Conservation (phyloP, 2,888 invertebrate species). For the Hypercompe scribonia region DNA sequence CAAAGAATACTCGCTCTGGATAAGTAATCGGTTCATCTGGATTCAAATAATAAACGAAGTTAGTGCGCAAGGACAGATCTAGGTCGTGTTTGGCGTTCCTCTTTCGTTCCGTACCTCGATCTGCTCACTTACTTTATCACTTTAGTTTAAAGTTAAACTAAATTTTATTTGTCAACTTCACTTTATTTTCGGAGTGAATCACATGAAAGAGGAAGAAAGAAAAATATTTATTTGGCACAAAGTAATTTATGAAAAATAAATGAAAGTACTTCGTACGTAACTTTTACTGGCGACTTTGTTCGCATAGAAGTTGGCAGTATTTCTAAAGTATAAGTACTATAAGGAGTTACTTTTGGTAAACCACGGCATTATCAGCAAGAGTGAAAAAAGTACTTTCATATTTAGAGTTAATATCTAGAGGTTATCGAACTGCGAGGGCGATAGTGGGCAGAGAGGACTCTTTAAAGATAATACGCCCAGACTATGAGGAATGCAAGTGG, state of each 20-base stretch:
- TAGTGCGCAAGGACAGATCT: not conserved
- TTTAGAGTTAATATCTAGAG: not conserved
- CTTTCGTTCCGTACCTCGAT: not conserved
- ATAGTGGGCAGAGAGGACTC: not conserved
- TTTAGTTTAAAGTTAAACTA: not conserved
- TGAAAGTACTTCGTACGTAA: too few species aligned
- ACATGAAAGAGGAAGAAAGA: too few species aligned
- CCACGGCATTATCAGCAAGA: too few species aligned
- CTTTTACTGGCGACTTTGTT: too few species aligned
- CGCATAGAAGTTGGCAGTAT: too few species aligned
- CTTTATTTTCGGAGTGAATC: not conserved
- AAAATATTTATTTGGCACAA: too few species aligned
- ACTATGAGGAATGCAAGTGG: not conserved
- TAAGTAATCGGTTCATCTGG: not conserved
- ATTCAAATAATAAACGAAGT: not conserved
- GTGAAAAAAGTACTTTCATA: not conserved
- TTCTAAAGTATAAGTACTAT: too few species aligned
- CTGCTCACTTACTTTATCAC: not conserved
- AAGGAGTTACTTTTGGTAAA: too few species aligned
- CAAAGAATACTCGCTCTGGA: not conserved
- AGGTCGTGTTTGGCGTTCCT: not conserved
- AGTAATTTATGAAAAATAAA: too few species aligned
- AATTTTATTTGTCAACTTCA: not conserved
- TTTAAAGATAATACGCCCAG: not conserved
- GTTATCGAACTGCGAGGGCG: not conserved